Conservation (phyloP, 2,113 vertebrate genomes). For the Serinus canaria region DNA sequence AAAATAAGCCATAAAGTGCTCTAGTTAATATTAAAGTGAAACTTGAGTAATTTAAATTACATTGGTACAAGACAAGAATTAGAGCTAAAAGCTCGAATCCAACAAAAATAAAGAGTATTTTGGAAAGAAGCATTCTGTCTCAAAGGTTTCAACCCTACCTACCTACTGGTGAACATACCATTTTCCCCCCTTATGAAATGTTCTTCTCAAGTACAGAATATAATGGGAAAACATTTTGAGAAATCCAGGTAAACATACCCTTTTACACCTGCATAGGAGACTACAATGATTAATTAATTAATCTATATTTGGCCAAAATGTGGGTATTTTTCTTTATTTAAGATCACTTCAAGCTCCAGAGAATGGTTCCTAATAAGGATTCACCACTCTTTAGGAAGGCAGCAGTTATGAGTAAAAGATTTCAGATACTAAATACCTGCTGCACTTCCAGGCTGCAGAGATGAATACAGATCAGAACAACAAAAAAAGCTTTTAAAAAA, state of each 20-base stretch:
- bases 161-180: background rate
- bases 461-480: background rate
- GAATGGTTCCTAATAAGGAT: background rate
- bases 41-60: background rate
- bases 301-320: background rate
- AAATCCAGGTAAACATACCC: background rate
- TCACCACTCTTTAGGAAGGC: background rate
- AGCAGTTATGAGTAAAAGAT: background rate
- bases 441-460: background rate
- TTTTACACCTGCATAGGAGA: background rate
- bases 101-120: background rate
- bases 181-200: background rate
- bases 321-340: background rate
- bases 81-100: background rate
- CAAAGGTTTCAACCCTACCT: background rate
- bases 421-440: background rate
- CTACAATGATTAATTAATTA: background rate
- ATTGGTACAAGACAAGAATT: background rate
- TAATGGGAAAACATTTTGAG: background rate
- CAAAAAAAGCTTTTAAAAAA: background rate
- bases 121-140: background rate
- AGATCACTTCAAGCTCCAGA: background rate
- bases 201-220: background rate
- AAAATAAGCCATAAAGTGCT: constrained; percentile 1
- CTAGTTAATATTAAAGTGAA: constrained; percentile 19